These are phyloP conservation scores for Candoia aspera DNA, from an alignment of 2,113 vertebrate genomes.

Conservation along the genomic window DNA sequence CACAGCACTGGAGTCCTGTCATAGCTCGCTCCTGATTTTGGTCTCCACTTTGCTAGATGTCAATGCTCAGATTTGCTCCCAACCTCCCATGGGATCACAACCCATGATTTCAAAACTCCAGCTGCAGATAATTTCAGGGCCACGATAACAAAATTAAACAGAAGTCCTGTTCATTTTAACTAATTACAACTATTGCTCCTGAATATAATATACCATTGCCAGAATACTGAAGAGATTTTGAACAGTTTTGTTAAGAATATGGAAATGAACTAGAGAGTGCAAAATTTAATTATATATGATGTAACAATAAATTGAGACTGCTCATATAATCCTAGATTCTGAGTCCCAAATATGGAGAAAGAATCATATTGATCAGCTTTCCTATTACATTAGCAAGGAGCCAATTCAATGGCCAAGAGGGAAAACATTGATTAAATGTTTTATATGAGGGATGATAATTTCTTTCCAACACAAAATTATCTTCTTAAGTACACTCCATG, in stretches of 20 bases:
- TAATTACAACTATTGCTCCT: background rate
- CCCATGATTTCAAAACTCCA: background rate
- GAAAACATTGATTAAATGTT: background rate
- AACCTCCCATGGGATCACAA: background rate
- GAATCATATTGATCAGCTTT: background rate
- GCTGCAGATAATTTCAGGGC: background rate
- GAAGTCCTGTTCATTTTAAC: background rate
- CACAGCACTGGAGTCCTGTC: background rate
- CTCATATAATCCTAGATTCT: background rate
- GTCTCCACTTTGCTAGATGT: background rate
- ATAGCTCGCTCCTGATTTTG: background rate
- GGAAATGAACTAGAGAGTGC: background rate
- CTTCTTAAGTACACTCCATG: background rate
- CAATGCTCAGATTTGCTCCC: background rate
- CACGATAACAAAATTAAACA: background rate
- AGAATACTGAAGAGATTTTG: background rate
- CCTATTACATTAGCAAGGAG: background rate
- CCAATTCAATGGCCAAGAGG: background rate
- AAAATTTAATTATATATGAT: background rate
- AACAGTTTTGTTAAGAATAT: background rate
- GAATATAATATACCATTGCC: background rate
- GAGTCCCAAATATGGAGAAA: background rate
- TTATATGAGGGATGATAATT: background rate
- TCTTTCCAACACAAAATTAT: background rate
- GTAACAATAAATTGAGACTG: background rate